These are phyloP conservation scores for Pungitius pungitius DNA, from an alignment of 2,113 vertebrate species.

Conservation along the genomic window DNA sequence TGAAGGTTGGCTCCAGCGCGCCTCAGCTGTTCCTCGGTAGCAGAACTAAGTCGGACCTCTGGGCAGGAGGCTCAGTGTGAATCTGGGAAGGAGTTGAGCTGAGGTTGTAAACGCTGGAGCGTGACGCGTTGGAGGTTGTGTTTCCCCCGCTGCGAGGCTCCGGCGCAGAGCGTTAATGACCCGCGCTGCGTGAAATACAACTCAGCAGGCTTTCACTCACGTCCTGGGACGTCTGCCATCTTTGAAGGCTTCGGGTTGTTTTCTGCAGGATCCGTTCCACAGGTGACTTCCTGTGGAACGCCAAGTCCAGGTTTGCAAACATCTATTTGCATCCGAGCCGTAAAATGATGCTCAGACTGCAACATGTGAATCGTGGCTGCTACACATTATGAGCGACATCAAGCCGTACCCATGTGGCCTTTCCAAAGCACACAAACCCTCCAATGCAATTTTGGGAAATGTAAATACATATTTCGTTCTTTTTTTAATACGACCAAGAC, in stretches of 20 bases:
- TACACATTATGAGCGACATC: conserved; percentile 51
- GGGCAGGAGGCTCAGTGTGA: conserved; percentile 52
- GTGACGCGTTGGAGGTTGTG: conserved; percentile 42
- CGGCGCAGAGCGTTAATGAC: conserved; percentile 54
- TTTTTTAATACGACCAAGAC: conserved; percentile 25
- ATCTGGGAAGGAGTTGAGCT: conserved; percentile 46
- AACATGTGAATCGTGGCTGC: conserved; percentile 34
- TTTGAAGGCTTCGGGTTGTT: conserved; percentile 37
- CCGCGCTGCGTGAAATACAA: conserved; percentile 42
- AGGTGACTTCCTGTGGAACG: conserved; percentile 43
- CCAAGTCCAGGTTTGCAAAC: conserved; percentile 55
- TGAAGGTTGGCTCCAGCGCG: conserved; percentile 26
- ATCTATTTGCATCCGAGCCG: conserved; percentile 49
- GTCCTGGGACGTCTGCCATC: neutral
- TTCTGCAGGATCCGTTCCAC: conserved; percentile 47
- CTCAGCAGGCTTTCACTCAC: conserved; percentile 27
- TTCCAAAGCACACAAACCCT: conserved; percentile 41
- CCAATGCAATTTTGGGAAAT: conserved; percentile 50
- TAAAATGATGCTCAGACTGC: conserved; percentile 52
- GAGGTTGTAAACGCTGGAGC: conserved; percentile 46
- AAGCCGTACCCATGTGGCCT: conserved; percentile 39
- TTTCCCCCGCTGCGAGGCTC: conserved; percentile 34
- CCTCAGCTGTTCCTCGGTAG: conserved; percentile 49
- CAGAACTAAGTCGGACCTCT: conserved; percentile 59
- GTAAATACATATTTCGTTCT: conserved; percentile 50